Conservation (phyloP, 1,140 invertebrate genomes). For the Alviniconcha marisindica region DNA sequence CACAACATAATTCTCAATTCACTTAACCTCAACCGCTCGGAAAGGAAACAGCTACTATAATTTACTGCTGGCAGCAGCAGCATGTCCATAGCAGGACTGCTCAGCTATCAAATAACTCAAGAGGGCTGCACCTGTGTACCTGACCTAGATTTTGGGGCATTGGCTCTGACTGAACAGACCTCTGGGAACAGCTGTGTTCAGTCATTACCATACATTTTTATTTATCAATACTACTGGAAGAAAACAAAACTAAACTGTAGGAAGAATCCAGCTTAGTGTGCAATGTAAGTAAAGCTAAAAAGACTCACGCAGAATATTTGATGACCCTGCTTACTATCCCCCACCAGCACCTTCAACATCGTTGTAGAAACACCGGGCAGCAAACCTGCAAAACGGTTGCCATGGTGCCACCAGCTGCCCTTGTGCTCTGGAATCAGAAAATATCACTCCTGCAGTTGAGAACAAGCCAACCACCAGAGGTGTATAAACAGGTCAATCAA, state of each 20-base stretch:
- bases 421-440: background rate
- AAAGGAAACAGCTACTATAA: too few species aligned
- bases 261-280: background rate
- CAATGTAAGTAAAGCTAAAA: background rate
- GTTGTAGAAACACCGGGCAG: conserved; percentile 69
- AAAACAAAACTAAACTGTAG: background rate
- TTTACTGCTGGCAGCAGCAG: too few species aligned
- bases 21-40: too few species aligned
- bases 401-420: conserved; percentile 45
- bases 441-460: background rate
- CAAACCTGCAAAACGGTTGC: conserved; percentile 68
- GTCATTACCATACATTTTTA: background rate
- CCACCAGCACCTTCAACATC: conserved; percentile 63
- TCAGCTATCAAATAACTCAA: too few species aligned
- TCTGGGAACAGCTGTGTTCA: background rate
- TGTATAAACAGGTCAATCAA: too few species aligned
- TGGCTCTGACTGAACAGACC: background rate
- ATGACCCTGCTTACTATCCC: conserved; percentile 69
- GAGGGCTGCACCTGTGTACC: too few species aligned
- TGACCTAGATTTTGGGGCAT: too few species aligned
- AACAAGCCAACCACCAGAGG: too few species aligned
- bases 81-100: too few species aligned
- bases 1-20: too few species aligned
- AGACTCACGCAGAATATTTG: conserved; percentile 55
- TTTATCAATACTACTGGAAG: background rate